Percentiles rank a stretch among this genome's conserved stretches.
These are phyloP conservation scores for Drosophila obscura DNA, from an alignment of 1,140 invertebrate species.

Conservation along the genomic window DNA sequence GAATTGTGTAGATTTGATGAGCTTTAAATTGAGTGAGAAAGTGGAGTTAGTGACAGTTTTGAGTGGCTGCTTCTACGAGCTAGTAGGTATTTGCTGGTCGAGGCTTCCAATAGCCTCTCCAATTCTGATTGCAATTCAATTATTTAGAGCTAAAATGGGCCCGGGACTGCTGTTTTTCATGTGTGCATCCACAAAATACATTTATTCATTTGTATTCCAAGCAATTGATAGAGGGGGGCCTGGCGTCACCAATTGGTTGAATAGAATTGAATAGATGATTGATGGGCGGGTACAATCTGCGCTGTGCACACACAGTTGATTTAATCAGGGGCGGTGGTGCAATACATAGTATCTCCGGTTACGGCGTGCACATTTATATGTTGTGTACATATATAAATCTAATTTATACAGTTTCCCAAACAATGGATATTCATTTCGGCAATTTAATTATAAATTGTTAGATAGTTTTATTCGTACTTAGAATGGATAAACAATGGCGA, in stretches of 20 bases:
- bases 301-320: conserved; percentile 52
- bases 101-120: conserved; percentile 2
- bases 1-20: conserved; percentile 29
- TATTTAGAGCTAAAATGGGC: conserved; percentile 22
- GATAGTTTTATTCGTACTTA: conserved; percentile 17
- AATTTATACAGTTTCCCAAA: conserved; percentile 57
- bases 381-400: conserved; percentile 31
- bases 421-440: conserved; percentile 46
- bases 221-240: conserved; percentile 36
- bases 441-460: conserved; percentile 61
- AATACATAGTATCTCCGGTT: neutral
- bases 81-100: conserved; percentile 6
- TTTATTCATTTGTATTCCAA: conserved; percentile 58
- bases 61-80: neutral
- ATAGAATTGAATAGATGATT: conserved; percentile 65
- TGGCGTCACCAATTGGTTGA: too few species aligned
- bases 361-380: conserved; percentile 22
- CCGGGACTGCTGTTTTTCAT: conserved; percentile 2
- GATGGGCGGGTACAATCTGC: conserved; percentile 52
- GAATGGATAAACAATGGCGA: neutral
- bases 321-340: conserved; percentile 21
- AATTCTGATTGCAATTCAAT: conserved; percentile 45
- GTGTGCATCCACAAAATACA: conserved; percentile 19
- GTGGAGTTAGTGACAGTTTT: conserved; percentile 46
- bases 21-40: conserved; percentile 29